Evolutionary conservation across 2,797 vertebrate genomes (phyloP).

Genomic region (Anguilla pacifica): DNA sequence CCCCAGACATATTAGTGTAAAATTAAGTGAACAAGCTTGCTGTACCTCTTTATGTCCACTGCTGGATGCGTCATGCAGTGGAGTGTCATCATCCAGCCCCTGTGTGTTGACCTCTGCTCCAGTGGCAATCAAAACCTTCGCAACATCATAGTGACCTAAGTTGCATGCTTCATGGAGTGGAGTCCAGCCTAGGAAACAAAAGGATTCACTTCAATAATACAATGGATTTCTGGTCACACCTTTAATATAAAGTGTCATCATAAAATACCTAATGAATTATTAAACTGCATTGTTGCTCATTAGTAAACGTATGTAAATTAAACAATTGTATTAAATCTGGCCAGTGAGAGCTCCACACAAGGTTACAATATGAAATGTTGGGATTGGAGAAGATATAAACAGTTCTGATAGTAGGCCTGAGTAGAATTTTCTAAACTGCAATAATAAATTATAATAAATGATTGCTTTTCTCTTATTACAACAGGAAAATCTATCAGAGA

Average conservation of each 20-base stretch:
- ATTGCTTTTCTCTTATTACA: neutral
- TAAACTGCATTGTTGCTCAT: neutral
- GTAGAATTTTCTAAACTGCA: neutral
- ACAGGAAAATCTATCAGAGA: neutral
- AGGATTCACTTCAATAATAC: neutral
- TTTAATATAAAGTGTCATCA: neutral
- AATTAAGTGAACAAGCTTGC: neutral
- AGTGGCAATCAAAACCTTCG: constrained; percentile 92
- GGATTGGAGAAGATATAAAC: too few relatives aligned
- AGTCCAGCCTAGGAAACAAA: constrained; percentile 85
- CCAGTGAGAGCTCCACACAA: too few relatives aligned
- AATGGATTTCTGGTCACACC: neutral
- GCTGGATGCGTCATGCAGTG: constrained; percentile 96
- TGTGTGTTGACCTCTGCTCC: constrained; percentile 98
- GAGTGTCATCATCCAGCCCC: constrained; percentile 96
- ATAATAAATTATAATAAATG: neutral
- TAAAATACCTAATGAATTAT: neutral
- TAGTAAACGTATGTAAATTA: neutral
- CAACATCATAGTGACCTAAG: constrained; percentile 95
- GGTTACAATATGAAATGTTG: too few relatives aligned
- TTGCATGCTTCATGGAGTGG: constrained; percentile 98
- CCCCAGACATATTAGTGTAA: neutral
- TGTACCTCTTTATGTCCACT: constrained; percentile 94
- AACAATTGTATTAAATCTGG: too few relatives aligned
- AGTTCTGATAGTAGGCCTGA: too few relatives aligned